phyloP scores from a whole-genome alignment of 2,113 vertebrate genomes.

The Monarcha castaneiventris region DNA sequence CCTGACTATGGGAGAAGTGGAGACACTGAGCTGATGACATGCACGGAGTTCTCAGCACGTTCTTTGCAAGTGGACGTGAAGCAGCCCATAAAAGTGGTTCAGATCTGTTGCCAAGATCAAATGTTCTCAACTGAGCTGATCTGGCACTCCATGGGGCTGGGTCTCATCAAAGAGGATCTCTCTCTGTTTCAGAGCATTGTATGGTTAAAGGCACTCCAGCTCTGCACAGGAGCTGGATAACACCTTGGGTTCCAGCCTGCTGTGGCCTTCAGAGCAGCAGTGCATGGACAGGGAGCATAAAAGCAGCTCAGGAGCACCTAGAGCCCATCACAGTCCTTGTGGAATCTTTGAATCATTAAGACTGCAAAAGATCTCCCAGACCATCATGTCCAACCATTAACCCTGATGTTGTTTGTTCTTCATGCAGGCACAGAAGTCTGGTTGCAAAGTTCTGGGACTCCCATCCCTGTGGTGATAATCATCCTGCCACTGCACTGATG shows the following conservation, averaged over 20 bases:
- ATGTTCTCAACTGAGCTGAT: background rate
- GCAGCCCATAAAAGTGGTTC: background rate
- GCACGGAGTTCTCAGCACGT: background rate
- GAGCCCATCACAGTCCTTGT: background rate
- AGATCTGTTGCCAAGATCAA: background rate
- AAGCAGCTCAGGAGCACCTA: background rate
- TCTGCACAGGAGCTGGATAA: background rate
- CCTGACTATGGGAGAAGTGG: background rate
- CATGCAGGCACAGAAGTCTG: accelerated
- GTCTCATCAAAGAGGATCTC: background rate
- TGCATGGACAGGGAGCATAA: background rate
- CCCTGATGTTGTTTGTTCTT: background rate
- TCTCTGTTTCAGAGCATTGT: accelerated
- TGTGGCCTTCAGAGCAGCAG: background rate
- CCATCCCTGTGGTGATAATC: background rate
- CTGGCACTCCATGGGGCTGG: background rate
- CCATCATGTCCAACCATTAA: accelerated
- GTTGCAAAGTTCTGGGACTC: background rate
- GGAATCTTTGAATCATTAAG: background rate
- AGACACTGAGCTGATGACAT: background rate
- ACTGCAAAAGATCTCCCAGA: background rate
- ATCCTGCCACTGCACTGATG: background rate
- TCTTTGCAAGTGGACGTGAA: background rate
- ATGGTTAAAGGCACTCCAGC: accelerated
- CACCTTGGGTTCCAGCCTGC: background rate